Percentiles rank a stretch among this genome's conserved stretches.
Conservation (phyloP, 2,888 invertebrate genomes). For the Xylocampa areola region DNA sequence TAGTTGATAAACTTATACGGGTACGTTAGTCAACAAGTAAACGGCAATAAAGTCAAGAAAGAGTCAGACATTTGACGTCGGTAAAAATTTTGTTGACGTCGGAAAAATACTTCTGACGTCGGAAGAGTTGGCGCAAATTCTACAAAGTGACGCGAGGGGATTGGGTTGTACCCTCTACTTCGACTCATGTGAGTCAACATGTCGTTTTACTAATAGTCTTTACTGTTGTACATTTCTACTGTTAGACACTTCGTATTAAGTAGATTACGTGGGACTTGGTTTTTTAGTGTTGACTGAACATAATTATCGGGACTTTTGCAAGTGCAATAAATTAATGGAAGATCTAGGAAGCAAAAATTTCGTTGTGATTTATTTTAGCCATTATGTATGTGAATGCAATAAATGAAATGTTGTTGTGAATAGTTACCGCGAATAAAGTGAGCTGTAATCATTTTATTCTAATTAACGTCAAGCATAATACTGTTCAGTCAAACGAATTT, state of each 20-base stretch:
- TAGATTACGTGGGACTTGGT: constrained; percentile 66
- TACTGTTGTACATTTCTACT: constrained; percentile 76
- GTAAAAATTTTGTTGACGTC: too few species aligned
- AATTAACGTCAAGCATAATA: constrained; percentile 24
- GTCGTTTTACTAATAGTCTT: constrained; percentile 61
- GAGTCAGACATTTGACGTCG: too few species aligned
- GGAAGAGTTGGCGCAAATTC: constrained; percentile 12
- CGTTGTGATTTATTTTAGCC: constrained; percentile 13
- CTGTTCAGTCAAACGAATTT: constrained; percentile 54
- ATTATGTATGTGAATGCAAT: constrained; percentile 32
- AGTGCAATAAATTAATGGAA: background rate
- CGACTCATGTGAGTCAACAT: constrained; percentile 49
- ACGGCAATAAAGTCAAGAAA: too few species aligned
- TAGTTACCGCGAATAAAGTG: background rate
- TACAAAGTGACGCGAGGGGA: constrained; percentile 39
- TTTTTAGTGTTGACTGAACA: constrained; percentile 58
- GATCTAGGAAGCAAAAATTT: background rate
- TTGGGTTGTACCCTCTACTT: constrained; percentile 52
- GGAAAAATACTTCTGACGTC: too few species aligned
- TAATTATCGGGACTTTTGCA: constrained; percentile 27
- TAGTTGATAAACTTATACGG: background rate
- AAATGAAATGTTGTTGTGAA: constrained; percentile 7
- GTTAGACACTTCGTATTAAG: constrained; percentile 74
- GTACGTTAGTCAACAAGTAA: too few species aligned
- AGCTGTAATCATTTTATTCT: constrained; percentile 10